A percentile compares a stretch with the other conserved stretches of the same genome.
phyloP scores from a whole-genome alignment of 2,113 vertebrate genomes.

The Scytalopus superciliaris region DNA sequence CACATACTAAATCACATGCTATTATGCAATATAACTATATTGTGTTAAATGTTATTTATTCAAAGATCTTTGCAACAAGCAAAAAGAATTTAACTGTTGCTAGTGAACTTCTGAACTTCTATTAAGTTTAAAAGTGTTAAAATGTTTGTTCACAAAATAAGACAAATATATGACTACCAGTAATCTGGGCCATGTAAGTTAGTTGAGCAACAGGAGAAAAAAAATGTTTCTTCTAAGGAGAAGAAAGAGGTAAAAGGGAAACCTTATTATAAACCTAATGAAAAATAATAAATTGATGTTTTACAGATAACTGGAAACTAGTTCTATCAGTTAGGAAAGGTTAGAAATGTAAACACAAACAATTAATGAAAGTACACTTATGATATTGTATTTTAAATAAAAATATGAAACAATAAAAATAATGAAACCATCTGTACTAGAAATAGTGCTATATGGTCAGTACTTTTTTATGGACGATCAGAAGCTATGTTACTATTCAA shows the following conservation, averaged over 20 bases:
- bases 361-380: neutral
- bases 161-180: neutral
- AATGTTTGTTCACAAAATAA: neutral
- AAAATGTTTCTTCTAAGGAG: neutral
- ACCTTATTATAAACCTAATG: neutral
- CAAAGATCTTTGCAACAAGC: neutral
- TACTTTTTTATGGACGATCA: neutral
- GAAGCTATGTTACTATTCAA: constrained; percentile 3
- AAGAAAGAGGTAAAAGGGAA: neutral
- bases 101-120: neutral
- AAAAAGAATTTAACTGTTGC: neutral
- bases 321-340: neutral
- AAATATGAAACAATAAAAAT: neutral
- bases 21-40: neutral
- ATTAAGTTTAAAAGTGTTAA: neutral
- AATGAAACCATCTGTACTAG: neutral
- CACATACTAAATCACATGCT: neutral
- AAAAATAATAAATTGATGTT: neutral
- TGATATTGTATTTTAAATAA: neutral
- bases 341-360: neutral
- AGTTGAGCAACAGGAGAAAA: neutral
- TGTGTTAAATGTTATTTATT: constrained; percentile 7
- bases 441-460: neutral
- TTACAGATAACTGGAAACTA: neutral
- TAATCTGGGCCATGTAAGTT: neutral